Conservation (phyloP, 2,888 invertebrate genomes). For the Osmoderma eremita region DNA sequence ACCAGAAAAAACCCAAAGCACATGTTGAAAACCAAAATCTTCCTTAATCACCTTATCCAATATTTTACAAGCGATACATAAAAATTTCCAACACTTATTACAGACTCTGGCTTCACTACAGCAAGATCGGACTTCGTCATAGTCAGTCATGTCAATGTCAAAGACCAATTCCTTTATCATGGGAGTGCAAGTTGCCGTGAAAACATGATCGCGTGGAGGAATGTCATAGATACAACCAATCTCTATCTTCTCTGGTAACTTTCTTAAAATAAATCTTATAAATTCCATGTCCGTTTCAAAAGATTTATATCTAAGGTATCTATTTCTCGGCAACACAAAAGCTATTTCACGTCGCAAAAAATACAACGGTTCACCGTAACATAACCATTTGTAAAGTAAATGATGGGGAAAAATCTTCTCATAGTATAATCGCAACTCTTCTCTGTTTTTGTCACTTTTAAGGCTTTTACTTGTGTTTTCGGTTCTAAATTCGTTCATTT, state of each 20-base stretch:
- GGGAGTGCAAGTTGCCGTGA: not conserved
- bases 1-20: constrained; percentile 11
- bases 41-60: constrained; percentile 1
- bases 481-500: not conserved
- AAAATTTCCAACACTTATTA: constrained; percentile 17
- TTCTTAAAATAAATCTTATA: not conserved
- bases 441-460: not conserved
- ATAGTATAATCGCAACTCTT: constrained; percentile 6
- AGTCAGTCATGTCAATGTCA: constrained; percentile 17
- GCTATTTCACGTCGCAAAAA: constrained; percentile 11
- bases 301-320: not conserved
- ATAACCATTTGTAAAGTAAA: constrained; percentile 4
- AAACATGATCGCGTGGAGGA: not conserved
- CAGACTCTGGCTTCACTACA: not conserved
- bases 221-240: constrained; percentile 9
- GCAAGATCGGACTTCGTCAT: constrained; percentile 8
- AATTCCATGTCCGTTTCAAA: not conserved
- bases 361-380: constrained; percentile 2
- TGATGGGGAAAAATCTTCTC: constrained; percentile 1
- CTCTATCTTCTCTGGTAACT: not conserved
- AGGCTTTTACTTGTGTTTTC: not conserved
- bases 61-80: constrained; percentile 22
- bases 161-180: constrained; percentile 13
- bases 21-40: constrained; percentile 17
- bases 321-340: not conserved